These are phyloP conservation scores for Myiotriccus ornatus DNA, from an alignment of 2,797 vertebrate genomes.

Conservation along the genomic window DNA sequence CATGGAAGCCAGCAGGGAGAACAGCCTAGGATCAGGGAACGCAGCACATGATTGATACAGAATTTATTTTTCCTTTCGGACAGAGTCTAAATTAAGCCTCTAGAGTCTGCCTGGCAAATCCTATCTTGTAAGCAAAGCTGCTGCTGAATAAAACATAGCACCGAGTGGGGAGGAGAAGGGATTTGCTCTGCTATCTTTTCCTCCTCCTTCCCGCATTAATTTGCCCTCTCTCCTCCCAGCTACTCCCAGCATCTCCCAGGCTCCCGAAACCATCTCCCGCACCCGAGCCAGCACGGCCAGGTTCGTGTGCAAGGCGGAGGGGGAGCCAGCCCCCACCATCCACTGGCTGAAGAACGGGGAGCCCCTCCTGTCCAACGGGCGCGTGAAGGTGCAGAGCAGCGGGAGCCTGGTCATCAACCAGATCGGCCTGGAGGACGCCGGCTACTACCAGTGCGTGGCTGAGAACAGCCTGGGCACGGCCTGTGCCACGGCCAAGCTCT, in stretches of 20 bases:
- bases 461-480: conserved; percentile 90
- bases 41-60: conserved; percentile 48
- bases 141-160: conserved; percentile 62
- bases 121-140: conserved; percentile 61
- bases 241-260: conserved; percentile 88
- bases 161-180: conserved; percentile 35
- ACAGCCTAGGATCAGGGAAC: conserved; percentile 38
- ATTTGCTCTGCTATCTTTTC: conserved; percentile 32
- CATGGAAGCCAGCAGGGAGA: conserved; percentile 37
- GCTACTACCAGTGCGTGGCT: conserved; percentile 96
- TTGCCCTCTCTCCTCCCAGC: conserved; percentile 72
- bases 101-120: conserved; percentile 62
- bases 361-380: conserved; percentile 83
- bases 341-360: conserved; percentile 92
- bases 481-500: conserved; percentile 90
- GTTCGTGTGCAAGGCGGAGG: conserved; percentile 93
- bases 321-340: conserved; percentile 84
- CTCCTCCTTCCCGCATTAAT: conserved; percentile 22
- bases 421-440: conserved; percentile 89
- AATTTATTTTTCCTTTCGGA: conserved; percentile 68
- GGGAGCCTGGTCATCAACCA: conserved; percentile 95
- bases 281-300: conserved; percentile 94
- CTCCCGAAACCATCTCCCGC: conserved; percentile 90
- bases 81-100: conserved; percentile 65
- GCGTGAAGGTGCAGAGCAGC: conserved; percentile 88